These are phyloP conservation scores for Pipistrellus kuhlii DNA, from an alignment of 2,797 vertebrate genomes.

Conservation along the genomic window DNA sequence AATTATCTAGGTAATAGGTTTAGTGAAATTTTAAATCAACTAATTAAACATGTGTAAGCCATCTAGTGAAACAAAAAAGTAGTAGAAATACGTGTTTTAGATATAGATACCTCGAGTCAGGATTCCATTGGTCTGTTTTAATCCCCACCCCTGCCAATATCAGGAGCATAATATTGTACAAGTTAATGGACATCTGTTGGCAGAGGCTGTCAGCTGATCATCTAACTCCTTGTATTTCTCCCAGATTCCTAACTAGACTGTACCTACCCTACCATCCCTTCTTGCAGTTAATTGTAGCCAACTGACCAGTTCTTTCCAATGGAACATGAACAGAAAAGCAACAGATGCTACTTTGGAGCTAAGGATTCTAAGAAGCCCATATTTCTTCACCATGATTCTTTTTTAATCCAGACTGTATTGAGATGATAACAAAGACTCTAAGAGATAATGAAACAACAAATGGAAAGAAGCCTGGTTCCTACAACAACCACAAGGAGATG, in stretches of 20 bases:
- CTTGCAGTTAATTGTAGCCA: neutral
- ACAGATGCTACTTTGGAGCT: neutral
- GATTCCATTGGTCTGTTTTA: slow-evolving; percentile 35
- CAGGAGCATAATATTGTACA: slow-evolving; percentile 52
- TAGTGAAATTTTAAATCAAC: slow-evolving; percentile 65
- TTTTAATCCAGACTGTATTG: slow-evolving; percentile 1
- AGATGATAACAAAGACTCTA: neutral
- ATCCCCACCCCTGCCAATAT: slow-evolving; percentile 47
- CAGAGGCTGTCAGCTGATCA: slow-evolving; percentile 4
- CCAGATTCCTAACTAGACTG: neutral
- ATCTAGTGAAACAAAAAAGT: slow-evolving; percentile 60
- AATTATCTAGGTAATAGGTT: slow-evolving; percentile 44
- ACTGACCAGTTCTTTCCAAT: slow-evolving; percentile 33
- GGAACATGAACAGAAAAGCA: slow-evolving; percentile 22
- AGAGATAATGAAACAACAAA: neutral
- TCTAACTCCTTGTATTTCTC: slow-evolving; percentile 31
- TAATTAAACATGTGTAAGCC: slow-evolving; percentile 69
- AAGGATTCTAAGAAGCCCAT: slow-evolving; percentile 4
- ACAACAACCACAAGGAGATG: neutral
- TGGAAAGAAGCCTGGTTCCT: neutral
- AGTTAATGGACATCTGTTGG: slow-evolving; percentile 56
- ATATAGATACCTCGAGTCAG: slow-evolving; percentile 27
- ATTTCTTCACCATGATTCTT: neutral
- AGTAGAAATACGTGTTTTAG: neutral
- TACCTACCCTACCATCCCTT: slow-evolving; percentile 17